These are phyloP conservation scores for Oreocharis arfaki DNA, from an alignment of 2,113 vertebrate genomes.

Conservation along the genomic window DNA sequence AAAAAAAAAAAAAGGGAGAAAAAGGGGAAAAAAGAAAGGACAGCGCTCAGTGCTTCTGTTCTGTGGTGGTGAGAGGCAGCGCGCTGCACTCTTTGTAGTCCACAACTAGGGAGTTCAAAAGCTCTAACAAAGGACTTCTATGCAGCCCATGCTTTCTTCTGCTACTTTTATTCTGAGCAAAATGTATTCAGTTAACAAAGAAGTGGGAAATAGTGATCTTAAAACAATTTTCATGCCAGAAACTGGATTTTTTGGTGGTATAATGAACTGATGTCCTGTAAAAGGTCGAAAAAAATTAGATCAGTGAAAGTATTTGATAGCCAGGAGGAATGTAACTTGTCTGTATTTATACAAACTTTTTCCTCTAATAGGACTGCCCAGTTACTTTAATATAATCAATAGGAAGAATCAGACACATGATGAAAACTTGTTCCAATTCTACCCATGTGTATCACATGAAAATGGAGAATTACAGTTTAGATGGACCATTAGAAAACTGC, in stretches of 20 bases:
- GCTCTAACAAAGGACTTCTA: constrained; percentile 77
- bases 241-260: constrained; percentile 72
- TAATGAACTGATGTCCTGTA: constrained; percentile 74
- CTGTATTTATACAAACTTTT: constrained; percentile 57
- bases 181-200: constrained; percentile 78
- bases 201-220: constrained; percentile 75
- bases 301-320: constrained; percentile 61
- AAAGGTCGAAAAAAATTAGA: constrained; percentile 74
- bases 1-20: not conserved
- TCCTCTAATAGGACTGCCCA: constrained; percentile 35
- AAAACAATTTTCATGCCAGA: constrained; percentile 77
- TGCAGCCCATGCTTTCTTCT: constrained; percentile 74
- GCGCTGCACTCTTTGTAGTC: constrained; percentile 74
- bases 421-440: constrained; percentile 25
- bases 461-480: not conserved
- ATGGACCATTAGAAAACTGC: not conserved
- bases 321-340: constrained; percentile 59
- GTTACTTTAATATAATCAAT: constrained; percentile 57
- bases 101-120: constrained; percentile 79
- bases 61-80: constrained; percentile 72
- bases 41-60: constrained; percentile 63
- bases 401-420: not conserved
- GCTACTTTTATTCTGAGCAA: constrained; percentile 77
- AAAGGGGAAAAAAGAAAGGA: not conserved
- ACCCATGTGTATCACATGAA: not conserved